Base-by-base conservation (phyloP, 2,797 vertebrate species). In the Catostomus latipinnis region DNA sequence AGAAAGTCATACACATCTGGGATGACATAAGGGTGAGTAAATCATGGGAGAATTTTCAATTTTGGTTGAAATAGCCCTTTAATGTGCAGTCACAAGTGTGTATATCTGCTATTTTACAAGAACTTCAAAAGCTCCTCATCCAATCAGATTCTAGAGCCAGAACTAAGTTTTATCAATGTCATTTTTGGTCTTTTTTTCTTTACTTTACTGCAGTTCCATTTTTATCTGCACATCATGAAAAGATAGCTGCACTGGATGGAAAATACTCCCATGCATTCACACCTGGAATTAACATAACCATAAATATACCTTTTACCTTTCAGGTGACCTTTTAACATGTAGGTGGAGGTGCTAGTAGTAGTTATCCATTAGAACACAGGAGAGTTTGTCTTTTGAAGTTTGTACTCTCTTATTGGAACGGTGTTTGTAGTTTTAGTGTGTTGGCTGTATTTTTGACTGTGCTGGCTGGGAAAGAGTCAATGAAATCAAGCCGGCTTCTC, bases 321-420 rank as follows among this genome's bases (percentile, higher is more conserved):
- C 65, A 50, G 50, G 65, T 62, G 72, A 81, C 48, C 56, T 52
- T 53, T 66, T 54, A 71, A 18, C 18, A 71, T 63, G 74, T 70
- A 1, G 22, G 22, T 22, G 22, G 22, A 22, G 22, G 22, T 52
- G 34, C 49, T 7, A 16, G 48, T 63, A 73, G 34, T 76, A 80
- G 80, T 83, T 82, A 84, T 62, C 14, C 22, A 63, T 52, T n/a
- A 46, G 49, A 71, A 65, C 74, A 82, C 54, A 14, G 34, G 8
- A 14, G 6, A 67, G 52, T 56, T 71, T 60, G 61, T 72, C 63
- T 72, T 82, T 67, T 66, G 80, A 76, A 46, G 60, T 6, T 22
- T 60, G 67, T n/a, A 7, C 66, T 8, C 16, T 71, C 43, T 67
- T 56, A 54, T 71, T 13, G 62, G 45, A 61, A 53, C 65, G 34